These are phyloP conservation scores for Resseliella maxima DNA, from an alignment of 2,888 invertebrate species.

Conservation along the genomic window DNA sequence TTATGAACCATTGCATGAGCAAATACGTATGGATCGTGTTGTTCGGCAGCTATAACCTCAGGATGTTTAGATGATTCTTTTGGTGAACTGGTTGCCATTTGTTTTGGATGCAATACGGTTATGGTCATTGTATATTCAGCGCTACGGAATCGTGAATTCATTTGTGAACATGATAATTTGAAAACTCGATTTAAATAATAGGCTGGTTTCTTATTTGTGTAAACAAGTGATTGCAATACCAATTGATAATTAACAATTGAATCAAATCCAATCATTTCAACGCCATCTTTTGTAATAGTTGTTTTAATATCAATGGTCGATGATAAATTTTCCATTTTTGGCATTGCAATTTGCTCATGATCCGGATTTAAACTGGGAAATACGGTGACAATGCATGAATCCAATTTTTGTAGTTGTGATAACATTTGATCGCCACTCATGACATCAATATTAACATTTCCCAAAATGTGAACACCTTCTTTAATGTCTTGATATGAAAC, in stretches of 20 bases:
- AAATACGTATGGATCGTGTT: constrained; percentile 66
- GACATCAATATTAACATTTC: constrained; percentile 82
- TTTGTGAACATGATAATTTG: constrained; percentile 93
- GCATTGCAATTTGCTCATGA: constrained; percentile 78
- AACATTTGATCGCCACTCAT: constrained; percentile 63
- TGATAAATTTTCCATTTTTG: constrained; percentile 7
- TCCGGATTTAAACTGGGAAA: constrained; percentile 96
- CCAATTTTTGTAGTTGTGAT: constrained; percentile 75
- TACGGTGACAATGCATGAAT: constrained; percentile 93
- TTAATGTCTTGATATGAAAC: constrained; percentile 67
- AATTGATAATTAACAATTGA: constrained; percentile 65
- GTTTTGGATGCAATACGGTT: constrained; percentile 87
- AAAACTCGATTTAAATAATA: constrained; percentile 95
- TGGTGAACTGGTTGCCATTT: constrained; percentile 67
- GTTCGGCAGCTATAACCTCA: background rate
- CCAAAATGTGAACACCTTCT: constrained; percentile 85
- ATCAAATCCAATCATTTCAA: constrained; percentile 69
- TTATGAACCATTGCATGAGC: constrained; percentile 67
- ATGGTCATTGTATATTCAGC: constrained; percentile 95
- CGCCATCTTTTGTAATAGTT: constrained; percentile 90
- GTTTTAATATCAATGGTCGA: constrained; percentile 67
- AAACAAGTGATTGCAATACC: constrained; percentile 73
- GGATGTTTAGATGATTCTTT: constrained; percentile 58
- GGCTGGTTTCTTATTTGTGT: constrained; percentile 96
- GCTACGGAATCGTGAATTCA: constrained; percentile 92